These are phyloP conservation scores for Hydriomena furcata DNA, from an alignment of 2,888 invertebrate species.

Conservation along the genomic window DNA sequence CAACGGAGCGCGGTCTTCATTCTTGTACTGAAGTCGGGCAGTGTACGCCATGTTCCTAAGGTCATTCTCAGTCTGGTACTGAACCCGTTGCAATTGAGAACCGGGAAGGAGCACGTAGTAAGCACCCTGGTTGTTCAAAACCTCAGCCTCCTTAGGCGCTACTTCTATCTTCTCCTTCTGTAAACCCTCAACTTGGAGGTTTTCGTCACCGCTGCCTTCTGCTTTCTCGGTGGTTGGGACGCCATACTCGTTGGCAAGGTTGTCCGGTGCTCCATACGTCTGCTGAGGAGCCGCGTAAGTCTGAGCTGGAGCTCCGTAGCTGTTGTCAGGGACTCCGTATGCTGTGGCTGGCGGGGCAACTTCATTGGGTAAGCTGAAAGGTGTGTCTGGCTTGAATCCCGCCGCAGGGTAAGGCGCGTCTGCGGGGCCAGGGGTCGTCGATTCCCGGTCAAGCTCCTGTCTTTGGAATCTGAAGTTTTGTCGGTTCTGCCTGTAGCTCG, in stretches of 20 bases:
- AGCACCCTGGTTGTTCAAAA: conserved; percentile 75
- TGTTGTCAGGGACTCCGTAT: conserved; percentile 68
- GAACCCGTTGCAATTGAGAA: conserved; percentile 85
- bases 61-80: conserved; percentile 81
- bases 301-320: conserved; percentile 69
- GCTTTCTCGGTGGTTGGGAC: conserved; percentile 38
- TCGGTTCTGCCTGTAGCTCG: conserved; percentile 57
- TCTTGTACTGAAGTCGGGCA: conserved; percentile 85
- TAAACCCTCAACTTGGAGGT: conserved; percentile 38
- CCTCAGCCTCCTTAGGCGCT: conserved; percentile 58
- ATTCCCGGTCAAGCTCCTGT: conserved; percentile 56
- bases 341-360: conserved; percentile 60
- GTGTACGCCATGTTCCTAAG: conserved; percentile 85
- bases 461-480: conserved; percentile 56
- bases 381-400: conserved; percentile 62
- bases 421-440: conserved; percentile 41
- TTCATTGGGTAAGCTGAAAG: conserved; percentile 67
- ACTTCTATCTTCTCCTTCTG: conserved; percentile 55
- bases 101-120: conserved; percentile 86
- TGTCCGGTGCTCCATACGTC: conserved; percentile 42
- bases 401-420: conserved; percentile 69
- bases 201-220: conserved; percentile 32
- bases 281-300: conserved; percentile 60
- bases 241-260: conserved; percentile 38
- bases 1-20: conserved; percentile 85